These are phyloP conservation scores for Drosophila pseudoobscura DNA, from an alignment of 1,140 invertebrate species.

Conservation along the genomic window DNA sequence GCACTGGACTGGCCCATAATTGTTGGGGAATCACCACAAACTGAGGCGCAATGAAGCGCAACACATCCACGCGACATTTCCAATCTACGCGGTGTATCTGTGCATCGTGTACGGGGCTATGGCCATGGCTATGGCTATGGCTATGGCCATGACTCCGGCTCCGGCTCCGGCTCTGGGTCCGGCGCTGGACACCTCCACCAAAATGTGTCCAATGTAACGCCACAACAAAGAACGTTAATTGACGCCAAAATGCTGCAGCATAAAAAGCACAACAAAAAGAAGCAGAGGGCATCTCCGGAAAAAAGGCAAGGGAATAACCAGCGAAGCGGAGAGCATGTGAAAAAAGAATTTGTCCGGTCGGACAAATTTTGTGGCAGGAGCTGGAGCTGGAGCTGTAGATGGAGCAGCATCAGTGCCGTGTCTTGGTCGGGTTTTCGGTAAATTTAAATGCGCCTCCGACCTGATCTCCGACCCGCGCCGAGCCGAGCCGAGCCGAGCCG, in stretches of 20 bases:
- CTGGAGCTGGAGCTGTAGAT: background rate
- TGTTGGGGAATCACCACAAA: conserved; percentile 30
- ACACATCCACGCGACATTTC: conserved; percentile 60
- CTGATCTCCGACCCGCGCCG: conserved; percentile 9
- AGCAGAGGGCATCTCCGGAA: conserved; percentile 1
- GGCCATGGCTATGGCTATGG: conserved; percentile 49
- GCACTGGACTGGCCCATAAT: background rate
- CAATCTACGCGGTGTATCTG: conserved; percentile 67
- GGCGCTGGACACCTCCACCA: conserved; percentile 12
- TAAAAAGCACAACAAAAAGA: conserved; percentile 29
- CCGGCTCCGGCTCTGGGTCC: conserved; percentile 38
- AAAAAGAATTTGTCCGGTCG: conserved; percentile 63
- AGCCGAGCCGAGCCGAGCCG: background rate
- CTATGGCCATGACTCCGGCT: conserved; percentile 50
- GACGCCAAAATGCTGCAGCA: conserved; percentile 73
- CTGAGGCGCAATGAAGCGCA: conserved; percentile 70
- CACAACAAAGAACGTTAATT: conserved; percentile 82
- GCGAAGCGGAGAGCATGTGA: conserved; percentile 36
- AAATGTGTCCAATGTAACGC: conserved; percentile 83
- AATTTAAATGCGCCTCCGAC: conserved; percentile 50
- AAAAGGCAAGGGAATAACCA: conserved; percentile 13
- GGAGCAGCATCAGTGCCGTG: conserved; percentile 4
- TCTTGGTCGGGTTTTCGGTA: conserved; percentile 41
- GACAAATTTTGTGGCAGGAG: conserved; percentile 43
- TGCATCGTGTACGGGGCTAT: conserved; percentile 39